phyloP scores from a whole-genome alignment of 2,113 vertebrate genomes.

The Poeciliopsis occidentalis region DNA sequence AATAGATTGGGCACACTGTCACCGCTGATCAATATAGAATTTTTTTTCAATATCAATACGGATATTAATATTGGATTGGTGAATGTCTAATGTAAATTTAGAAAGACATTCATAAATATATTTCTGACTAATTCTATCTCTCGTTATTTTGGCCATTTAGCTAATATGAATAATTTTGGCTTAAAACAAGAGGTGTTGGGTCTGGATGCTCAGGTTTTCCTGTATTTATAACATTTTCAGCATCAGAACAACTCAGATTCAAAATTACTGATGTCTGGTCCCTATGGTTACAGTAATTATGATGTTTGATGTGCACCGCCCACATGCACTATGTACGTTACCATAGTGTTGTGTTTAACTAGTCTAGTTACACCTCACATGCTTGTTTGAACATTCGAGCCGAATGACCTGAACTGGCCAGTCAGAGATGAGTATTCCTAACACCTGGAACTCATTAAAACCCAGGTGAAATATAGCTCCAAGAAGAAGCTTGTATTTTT shows the following conservation, averaged over 20 bases:
- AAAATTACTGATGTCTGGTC: neutral
- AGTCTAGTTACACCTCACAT: neutral
- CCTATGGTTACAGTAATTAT: neutral
- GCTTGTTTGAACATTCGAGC: neutral
- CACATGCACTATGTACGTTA: neutral
- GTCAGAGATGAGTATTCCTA: neutral
- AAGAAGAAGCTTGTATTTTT: neutral
- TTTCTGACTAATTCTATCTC: too few species aligned
- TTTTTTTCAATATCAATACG: too few species aligned
- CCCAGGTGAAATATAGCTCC: neutral
- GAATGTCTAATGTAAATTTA: too few species aligned
- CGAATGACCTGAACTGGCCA: neutral
- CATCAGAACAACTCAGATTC: neutral
- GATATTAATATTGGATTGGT: too few species aligned
- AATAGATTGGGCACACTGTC: too few species aligned
- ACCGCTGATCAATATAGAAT: too few species aligned
- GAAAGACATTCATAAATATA: too few species aligned
- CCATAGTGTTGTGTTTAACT: neutral
- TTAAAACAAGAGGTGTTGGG: too few species aligned
- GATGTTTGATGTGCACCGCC: neutral
- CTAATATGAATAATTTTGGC: too few species aligned
- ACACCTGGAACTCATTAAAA: neutral
- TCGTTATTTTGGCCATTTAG: too few species aligned
- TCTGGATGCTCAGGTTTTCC: neutral
- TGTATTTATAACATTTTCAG: neutral